Percentiles rank a stretch among this genome's conserved stretches.
phyloP scores from a whole-genome alignment of 2,797 vertebrate genomes.

The Chromobotia macracanthus region DNA sequence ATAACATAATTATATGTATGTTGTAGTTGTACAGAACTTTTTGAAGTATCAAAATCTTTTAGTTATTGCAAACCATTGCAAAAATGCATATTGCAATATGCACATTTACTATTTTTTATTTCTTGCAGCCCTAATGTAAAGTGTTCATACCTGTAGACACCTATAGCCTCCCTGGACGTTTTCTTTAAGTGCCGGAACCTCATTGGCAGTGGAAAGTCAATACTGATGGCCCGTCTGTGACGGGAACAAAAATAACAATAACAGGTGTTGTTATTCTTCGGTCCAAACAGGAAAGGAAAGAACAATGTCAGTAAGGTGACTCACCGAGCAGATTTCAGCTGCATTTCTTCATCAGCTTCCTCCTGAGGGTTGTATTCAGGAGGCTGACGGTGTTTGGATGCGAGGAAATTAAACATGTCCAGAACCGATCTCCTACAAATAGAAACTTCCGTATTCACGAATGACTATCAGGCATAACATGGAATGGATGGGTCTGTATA shows the following conservation, averaged over 20 bases:
- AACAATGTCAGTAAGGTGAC: conserved; percentile 36
- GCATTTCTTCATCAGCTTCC: conserved; percentile 90
- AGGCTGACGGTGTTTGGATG: conserved; percentile 96
- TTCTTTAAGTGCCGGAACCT: conserved; percentile 93
- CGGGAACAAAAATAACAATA: conserved; percentile 5
- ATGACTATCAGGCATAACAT: too few species aligned
- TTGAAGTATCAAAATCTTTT: too few species aligned
- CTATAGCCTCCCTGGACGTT: conserved; percentile 93
- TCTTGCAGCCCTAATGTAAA: background rate
- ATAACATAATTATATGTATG: too few species aligned
- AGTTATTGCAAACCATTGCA: too few species aligned
- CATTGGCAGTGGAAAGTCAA: conserved; percentile 90
- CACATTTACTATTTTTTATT: too few species aligned
- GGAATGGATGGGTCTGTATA: too few species aligned
- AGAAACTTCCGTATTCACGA: background rate
- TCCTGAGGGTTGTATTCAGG: conserved; percentile 91
- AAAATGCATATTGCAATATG: too few species aligned
- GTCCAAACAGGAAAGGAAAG: background rate
- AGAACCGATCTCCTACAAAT: conserved; percentile 89
- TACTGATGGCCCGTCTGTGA: conserved; percentile 86
- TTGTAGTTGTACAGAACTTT: too few species aligned
- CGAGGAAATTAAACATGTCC: conserved; percentile 99
- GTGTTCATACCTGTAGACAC: conserved; percentile 90
- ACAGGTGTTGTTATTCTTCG: background rate
- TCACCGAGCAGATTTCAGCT: conserved; percentile 91